A percentile compares a stretch with the other conserved stretches of the same genome.
Evolutionary conservation across 2,113 vertebrate genomes (phyloP).

Genomic region (Uria aalge): DNA sequence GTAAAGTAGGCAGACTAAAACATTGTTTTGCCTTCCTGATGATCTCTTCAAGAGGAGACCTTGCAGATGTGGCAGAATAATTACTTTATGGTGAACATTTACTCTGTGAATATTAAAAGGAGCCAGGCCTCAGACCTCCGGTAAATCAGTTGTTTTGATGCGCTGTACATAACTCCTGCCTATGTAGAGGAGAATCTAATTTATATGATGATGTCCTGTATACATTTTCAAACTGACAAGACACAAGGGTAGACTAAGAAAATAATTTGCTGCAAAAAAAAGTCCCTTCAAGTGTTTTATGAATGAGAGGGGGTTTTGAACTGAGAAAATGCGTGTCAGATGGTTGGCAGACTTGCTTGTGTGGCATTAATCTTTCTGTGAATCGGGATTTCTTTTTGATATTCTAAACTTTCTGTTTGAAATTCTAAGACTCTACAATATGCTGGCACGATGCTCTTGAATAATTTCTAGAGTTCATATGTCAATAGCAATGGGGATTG

Average conservation of each 20-base stretch:
- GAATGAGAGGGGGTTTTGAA: background rate
- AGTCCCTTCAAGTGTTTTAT: background rate
- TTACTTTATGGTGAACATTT: background rate
- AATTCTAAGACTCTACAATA: background rate
- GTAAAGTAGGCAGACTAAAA: background rate
- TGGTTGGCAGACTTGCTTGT: background rate
- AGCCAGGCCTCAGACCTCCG: background rate
- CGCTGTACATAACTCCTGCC: background rate
- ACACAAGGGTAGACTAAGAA: background rate
- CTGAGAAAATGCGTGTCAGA: background rate
- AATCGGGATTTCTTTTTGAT: background rate
- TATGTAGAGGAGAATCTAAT: background rate
- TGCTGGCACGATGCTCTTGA: background rate
- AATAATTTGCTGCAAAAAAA: background rate
- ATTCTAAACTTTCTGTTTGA: background rate
- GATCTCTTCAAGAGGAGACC: background rate
- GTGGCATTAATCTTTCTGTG: background rate
- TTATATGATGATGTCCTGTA: background rate
- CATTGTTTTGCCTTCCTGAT: background rate
- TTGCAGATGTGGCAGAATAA: background rate
- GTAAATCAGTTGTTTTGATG: background rate
- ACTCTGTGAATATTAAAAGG: background rate
- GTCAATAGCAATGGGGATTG: background rate
- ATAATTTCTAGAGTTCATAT: background rate
- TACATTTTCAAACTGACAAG: background rate